These are phyloP conservation scores for Bombus polaris DNA, from an alignment of 1,140 invertebrate genomes.

Conservation along the genomic window DNA sequence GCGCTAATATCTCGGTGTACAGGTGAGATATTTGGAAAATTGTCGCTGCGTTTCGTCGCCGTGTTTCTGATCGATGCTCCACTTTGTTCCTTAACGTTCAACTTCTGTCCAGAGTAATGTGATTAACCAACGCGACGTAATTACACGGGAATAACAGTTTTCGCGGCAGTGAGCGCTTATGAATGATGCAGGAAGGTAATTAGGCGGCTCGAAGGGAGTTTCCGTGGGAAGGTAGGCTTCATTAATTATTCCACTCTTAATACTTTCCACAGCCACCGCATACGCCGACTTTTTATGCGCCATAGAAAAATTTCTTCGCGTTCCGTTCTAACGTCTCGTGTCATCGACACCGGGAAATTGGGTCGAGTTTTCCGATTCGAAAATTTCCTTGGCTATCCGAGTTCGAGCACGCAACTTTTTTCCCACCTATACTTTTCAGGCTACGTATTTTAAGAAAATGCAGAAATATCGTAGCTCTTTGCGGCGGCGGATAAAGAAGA, in stretches of 20 bases:
- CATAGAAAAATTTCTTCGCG: not conserved
- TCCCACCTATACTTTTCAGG: too few species aligned
- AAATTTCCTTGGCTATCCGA: not conserved
- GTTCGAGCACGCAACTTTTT: too few species aligned
- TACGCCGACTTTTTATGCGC: not conserved
- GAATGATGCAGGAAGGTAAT: conserved; percentile 29
- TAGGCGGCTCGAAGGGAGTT: conserved; percentile 10
- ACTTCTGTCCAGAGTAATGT: not conserved
- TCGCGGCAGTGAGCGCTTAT: not conserved
- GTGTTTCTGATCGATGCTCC: not conserved
- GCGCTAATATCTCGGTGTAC: not conserved
- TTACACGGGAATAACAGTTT: conserved; percentile 23
- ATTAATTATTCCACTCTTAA: not conserved
- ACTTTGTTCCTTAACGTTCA: not conserved
- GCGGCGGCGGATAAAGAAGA: too few species aligned
- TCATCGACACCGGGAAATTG: not conserved
- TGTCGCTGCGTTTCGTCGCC: not conserved
- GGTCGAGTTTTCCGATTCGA: not conserved
- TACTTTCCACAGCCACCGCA: not conserved
- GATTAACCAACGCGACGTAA: conserved; percentile 6
- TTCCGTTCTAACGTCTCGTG: not conserved
- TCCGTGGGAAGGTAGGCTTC: not conserved
- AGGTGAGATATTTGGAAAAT: not conserved
- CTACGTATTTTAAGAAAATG: too few species aligned
- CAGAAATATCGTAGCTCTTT: too few species aligned